Percentiles rank a stretch among this genome's conserved stretches.
Evolutionary conservation across 2,888 invertebrate genomes (phyloP).

Genomic region (Auanema sp.): DNA sequence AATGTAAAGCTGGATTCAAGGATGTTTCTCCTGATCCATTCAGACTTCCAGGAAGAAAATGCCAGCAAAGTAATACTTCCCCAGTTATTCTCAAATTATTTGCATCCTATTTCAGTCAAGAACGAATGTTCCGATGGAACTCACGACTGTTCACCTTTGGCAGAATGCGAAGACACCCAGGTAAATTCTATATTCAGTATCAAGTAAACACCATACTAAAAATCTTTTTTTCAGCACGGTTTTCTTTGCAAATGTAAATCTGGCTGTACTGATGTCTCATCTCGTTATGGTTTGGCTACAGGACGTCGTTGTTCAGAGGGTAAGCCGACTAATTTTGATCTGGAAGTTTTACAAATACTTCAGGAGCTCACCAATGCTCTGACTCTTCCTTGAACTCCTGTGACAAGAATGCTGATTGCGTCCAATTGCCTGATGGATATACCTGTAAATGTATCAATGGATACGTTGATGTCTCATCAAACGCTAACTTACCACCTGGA

Average conservation of each 20-base stretch:
- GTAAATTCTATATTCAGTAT: too few relatives aligned
- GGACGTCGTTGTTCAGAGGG: slow-evolving; percentile 50
- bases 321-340: slow-evolving; percentile 14
- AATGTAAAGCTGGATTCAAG: slow-evolving; percentile 50
- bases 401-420: slow-evolving; percentile 54
- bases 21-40: slow-evolving; percentile 54
- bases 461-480: slow-evolving; percentile 61
- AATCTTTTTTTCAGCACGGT: slow-evolving; percentile 25
- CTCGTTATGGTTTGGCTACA: slow-evolving; percentile 46
- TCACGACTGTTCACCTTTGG: slow-evolving; percentile 52
- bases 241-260: slow-evolving; percentile 47
- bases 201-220: too few relatives aligned
- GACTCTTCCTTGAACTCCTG: slow-evolving; percentile 49
- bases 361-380: slow-evolving; percentile 47
- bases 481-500: slow-evolving; percentile 59
- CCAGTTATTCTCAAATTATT: slow-evolving; percentile 7
- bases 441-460: slow-evolving; percentile 58
- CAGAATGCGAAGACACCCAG: slow-evolving; percentile 48
- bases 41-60: slow-evolving; percentile 51
- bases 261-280: slow-evolving; percentile 53
- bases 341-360: slow-evolving; percentile 1
- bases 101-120: slow-evolving; percentile 27
- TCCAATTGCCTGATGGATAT: slow-evolving; percentile 47
- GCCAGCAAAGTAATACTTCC: slow-evolving; percentile 34
- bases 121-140: slow-evolving; percentile 58